A percentile compares a stretch with the other conserved stretches of the same genome.
Conservation (phyloP, 2,113 vertebrate genomes). For the Coregonus clupeaformis region DNA sequence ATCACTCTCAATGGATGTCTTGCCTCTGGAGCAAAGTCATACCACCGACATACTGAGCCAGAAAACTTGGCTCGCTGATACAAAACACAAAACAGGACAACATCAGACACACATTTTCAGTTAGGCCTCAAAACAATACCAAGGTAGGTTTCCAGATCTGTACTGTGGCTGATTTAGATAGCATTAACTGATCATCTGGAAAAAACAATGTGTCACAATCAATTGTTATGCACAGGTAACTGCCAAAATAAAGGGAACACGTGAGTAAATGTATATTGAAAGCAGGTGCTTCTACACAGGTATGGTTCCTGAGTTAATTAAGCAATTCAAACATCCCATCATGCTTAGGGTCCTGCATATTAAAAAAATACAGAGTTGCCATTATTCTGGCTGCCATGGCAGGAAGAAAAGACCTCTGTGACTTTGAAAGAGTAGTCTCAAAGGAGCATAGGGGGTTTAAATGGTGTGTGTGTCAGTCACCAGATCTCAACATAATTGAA, state of each 20-base stretch:
- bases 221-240: not conserved
- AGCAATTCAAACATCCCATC: no score
- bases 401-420: no score
- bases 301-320: no score
- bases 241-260: no score
- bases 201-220: not conserved
- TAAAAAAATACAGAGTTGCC: no score
- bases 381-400: no score
- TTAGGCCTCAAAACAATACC: not conserved
- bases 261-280: no score
- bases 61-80: not conserved
- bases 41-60: not conserved
- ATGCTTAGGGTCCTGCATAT: no score
- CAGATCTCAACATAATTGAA: no score
- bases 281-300: no score
- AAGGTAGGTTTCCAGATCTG: not conserved
- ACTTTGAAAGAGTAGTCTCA: not conserved
- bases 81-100: not conserved
- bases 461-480: no score
- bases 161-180: not conserved
- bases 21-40: not conserved
- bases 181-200: not conserved
- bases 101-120: not conserved
- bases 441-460: not conserved
- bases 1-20: not conserved